Evolutionary conservation across 1,140 invertebrate species (phyloP).

Genomic region (Pachypeltis micranthus): DNA sequence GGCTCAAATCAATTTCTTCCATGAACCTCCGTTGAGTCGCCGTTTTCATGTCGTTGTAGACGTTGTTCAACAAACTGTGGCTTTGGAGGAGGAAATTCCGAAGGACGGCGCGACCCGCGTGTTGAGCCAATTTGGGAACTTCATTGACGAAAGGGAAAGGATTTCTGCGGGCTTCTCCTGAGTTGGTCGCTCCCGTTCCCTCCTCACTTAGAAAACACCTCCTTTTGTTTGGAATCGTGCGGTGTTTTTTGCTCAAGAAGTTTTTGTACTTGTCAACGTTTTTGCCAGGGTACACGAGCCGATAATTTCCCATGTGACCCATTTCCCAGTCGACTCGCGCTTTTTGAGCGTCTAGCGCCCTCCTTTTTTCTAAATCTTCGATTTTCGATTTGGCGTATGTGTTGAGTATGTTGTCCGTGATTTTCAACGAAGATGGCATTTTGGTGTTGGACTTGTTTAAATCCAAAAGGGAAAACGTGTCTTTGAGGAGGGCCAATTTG

Average conservation of each 20-base stretch:
- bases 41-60: neutral
- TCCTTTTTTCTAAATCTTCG: neutral
- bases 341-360: neutral
- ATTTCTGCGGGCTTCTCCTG: neutral
- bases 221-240: neutral
- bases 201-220: neutral
- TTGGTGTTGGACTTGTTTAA: slow-evolving; percentile 58
- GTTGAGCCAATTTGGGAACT: neutral
- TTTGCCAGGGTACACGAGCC: slow-evolving; percentile 42
- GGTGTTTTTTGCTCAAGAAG: slow-evolving; percentile 40
- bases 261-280: slow-evolving; percentile 46
- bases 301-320: slow-evolving; percentile 61
- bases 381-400: neutral
- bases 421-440: slow-evolving; percentile 54
- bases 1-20: neutral
- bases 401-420: slow-evolving; percentile 36
- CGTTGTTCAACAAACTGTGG: neutral
- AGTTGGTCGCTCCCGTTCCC: neutral
- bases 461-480: slow-evolving; percentile 73
- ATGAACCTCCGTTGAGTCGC: neutral
- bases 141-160: neutral
- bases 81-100: neutral
- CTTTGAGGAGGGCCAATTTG: slow-evolving; percentile 63
- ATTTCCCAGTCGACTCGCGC: slow-evolving; percentile 47
- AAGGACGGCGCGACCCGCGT: neutral